These are phyloP conservation scores for Cyprinella venusta DNA, from an alignment of 2,797 vertebrate species.

Conservation along the genomic window DNA sequence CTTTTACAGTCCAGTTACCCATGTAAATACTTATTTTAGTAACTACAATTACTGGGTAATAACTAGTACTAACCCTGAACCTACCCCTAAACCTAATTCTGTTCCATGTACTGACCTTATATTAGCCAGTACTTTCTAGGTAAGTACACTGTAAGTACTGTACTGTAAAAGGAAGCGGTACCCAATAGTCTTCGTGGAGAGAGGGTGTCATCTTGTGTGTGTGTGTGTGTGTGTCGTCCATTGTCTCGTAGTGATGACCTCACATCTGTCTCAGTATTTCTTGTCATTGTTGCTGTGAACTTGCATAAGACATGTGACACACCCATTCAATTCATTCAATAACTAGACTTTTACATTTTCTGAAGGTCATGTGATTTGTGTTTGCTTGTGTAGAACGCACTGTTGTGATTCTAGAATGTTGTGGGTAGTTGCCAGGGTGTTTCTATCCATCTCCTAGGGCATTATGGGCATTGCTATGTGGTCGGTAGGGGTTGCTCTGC, in stretches of 20 bases:
- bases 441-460: background rate
- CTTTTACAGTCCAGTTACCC: no score
- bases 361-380: background rate
- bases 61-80: no score
- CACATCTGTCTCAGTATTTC: background rate
- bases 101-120: no score
- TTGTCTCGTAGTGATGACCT: background rate
- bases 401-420: background rate
- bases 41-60: no score
- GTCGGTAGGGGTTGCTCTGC: background rate
- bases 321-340: background rate
- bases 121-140: no score
- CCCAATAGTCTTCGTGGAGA: background rate
- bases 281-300: constrained; percentile 4
- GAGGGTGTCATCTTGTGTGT: background rate
- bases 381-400: background rate
- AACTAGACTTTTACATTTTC: background rate
- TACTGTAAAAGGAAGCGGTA: no score
- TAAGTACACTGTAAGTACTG: no score
- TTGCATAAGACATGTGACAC: background rate
- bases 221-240: background rate
- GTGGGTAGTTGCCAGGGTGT: background rate
- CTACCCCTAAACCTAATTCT: no score
- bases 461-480: background rate
- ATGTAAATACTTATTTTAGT: no score